A percentile compares a stretch with the other conserved stretches of the same genome.
phyloP scores from a whole-genome alignment of 2,888 invertebrate species.

The Escarpia spicata region DNA sequence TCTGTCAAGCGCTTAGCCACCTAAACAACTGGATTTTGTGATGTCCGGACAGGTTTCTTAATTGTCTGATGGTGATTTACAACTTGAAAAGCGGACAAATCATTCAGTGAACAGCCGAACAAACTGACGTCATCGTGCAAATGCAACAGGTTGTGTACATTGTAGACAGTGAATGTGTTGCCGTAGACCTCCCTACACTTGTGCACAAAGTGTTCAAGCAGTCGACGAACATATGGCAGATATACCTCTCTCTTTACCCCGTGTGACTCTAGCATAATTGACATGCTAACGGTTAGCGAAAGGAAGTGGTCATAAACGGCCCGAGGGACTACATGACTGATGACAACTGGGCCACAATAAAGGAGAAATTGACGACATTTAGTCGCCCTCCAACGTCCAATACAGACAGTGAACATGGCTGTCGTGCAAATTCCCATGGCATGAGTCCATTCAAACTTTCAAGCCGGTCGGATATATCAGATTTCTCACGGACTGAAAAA shows the following conservation, averaged over 20 bases:
- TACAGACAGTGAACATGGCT: slow-evolving; percentile 40
- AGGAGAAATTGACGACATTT: slow-evolving; percentile 49
- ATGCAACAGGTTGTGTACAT: slow-evolving; percentile 33
- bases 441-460: too few relatives aligned
- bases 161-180: slow-evolving; percentile 32
- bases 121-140: slow-evolving; percentile 23
- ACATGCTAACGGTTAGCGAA: slow-evolving; percentile 42
- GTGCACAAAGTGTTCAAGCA: slow-evolving; percentile 34
- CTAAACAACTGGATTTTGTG: too few relatives aligned
- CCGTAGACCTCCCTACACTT: slow-evolving; percentile 26
- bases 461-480: too few relatives aligned
- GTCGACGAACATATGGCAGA: background rate
- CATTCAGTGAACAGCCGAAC: slow-evolving; percentile 31
- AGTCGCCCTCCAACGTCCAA: slow-evolving; percentile 51
- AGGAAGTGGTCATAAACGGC: slow-evolving; percentile 45
- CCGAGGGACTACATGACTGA: slow-evolving; percentile 36
- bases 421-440: too few relatives aligned
- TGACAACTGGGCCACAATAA: slow-evolving; percentile 47
- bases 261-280: slow-evolving; percentile 33
- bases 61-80: too few relatives aligned
- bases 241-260: too few relatives aligned
- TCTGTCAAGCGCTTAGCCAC: too few relatives aligned
- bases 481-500: too few relatives aligned
- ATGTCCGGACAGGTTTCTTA: too few relatives aligned
- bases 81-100: slow-evolving; percentile 30